A percentile compares a stretch with the other conserved stretches of the same genome.
Evolutionary conservation across 2,113 vertebrate genomes (phyloP).

Genomic region (Numida meleagris): DNA sequence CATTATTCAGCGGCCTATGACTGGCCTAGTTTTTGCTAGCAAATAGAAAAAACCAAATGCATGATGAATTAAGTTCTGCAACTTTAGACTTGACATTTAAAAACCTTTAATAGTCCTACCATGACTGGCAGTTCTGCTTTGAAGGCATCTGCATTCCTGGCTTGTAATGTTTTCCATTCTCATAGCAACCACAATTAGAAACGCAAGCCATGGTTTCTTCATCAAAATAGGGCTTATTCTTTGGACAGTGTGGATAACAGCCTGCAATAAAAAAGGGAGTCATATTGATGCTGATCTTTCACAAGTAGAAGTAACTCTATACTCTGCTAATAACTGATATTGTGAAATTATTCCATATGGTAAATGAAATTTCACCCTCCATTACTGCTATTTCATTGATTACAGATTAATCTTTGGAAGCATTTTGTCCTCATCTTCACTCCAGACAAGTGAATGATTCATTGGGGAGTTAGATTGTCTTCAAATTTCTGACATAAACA

Average conservation of each 20-base stretch:
- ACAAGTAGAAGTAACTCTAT: not conserved
- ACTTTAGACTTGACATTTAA: not conserved
- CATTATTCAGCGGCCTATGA: not conserved
- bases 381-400: not conserved
- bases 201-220: conserved; percentile 92
- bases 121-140: conserved; percentile 81
- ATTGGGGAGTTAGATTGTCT: not conserved
- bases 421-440: not conserved
- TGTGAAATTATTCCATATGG: not conserved
- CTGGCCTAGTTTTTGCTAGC: not conserved
- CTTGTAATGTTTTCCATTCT: conserved; percentile 77
- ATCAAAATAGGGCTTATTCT: conserved; percentile 84
- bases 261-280: conserved; percentile 70
- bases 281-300: not conserved
- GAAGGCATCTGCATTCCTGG: conserved; percentile 73
- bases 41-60: not conserved
- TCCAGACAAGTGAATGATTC: not conserved
- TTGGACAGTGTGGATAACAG: conserved; percentile 91
- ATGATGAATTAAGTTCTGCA: not conserved
- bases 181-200: conserved; percentile 82
- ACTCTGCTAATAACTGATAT: not conserved
- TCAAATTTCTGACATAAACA: not conserved
- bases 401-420: not conserved
- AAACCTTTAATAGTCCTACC: conserved; percentile 76
- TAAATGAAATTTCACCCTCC: not conserved